Percentiles rank a stretch among this genome's conserved stretches.
Conservation (phyloP, 2,888 invertebrate species). For the Schrankia costaestrigalis region DNA sequence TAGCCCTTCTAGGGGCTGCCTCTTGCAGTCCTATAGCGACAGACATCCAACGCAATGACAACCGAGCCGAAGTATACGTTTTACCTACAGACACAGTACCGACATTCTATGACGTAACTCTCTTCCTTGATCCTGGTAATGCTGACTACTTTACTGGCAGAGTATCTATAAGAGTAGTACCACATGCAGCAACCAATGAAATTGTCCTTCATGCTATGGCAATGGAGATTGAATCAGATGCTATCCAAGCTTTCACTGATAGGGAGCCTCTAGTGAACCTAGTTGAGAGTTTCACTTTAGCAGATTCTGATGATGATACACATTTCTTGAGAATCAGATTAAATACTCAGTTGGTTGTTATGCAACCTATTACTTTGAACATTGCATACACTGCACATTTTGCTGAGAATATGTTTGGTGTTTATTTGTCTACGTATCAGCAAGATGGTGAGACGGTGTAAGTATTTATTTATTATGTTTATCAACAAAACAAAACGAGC, state of each 20-base stretch:
- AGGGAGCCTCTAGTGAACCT: conserved; percentile 29
- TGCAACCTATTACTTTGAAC: conserved; percentile 66
- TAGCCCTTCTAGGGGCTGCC: conserved; percentile 50
- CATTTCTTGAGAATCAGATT: conserved; percentile 75
- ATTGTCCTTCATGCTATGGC: conserved; percentile 73
- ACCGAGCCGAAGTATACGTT: conserved; percentile 56
- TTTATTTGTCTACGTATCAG: conserved; percentile 81
- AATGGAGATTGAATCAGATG: conserved; percentile 43
- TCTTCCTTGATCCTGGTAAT: conserved; percentile 68
- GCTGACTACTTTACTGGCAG: conserved; percentile 63
- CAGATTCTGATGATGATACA: conserved; percentile 56
- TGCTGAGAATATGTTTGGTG: conserved; percentile 81
- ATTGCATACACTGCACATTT: conserved; percentile 81
- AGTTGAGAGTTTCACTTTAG: conserved; percentile 28
- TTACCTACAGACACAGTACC: conserved; percentile 79
- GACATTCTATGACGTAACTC: conserved; percentile 70
- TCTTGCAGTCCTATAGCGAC: conserved; percentile 35
- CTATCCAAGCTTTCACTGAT: conserved; percentile 38
- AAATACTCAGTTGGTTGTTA: conserved; percentile 41
- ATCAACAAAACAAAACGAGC: no score
- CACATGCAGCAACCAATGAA: conserved; percentile 39
- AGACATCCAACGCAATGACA: conserved; percentile 15
- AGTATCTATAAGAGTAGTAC: conserved; percentile 61
- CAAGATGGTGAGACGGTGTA: conserved; percentile 42
- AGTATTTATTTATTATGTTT: conserved; percentile 35